phyloP scores from a whole-genome alignment of 2,888 invertebrate species.

The Oxyscelio sp. region DNA sequence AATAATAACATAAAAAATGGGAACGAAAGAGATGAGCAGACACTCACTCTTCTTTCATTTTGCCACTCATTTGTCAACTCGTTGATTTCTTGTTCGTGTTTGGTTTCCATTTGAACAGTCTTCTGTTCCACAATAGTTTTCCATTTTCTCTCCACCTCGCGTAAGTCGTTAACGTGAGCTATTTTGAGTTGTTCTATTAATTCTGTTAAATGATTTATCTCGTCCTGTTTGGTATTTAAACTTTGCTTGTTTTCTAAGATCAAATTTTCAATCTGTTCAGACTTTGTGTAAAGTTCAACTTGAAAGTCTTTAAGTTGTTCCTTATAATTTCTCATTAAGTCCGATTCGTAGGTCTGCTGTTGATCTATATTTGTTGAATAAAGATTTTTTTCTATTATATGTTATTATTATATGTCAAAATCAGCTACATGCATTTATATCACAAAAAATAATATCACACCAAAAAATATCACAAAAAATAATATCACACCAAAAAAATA shows the following conservation, averaged over 20 bases:
- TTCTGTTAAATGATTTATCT: conserved; percentile 80
- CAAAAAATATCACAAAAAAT: no score
- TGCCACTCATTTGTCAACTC: conserved; percentile 87
- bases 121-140: conserved; percentile 82
- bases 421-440: no score
- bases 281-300: conserved; percentile 85
- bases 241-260: conserved; percentile 81
- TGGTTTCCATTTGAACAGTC: conserved; percentile 81
- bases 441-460: no score
- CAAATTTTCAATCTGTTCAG: conserved; percentile 84
- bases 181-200: conserved; percentile 80
- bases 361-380: conserved; percentile 82
- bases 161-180: conserved; percentile 83
- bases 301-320: conserved; percentile 86
- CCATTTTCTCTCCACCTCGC: conserved; percentile 86
- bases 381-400: no score
- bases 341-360: conserved; percentile 85
- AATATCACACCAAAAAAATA: no score
- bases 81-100: conserved; percentile 83
- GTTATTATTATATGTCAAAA: no score
- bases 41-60: conserved; percentile 86
- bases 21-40: neutral
- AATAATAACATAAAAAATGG: neutral
- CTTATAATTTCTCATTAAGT: conserved; percentile 85
- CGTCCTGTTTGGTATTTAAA: conserved; percentile 79